A percentile compares a stretch with the other conserved stretches of the same genome.
phyloP scores from a whole-genome alignment of 2,888 invertebrate genomes.

The Hydrotaea cyrtoneurina region DNA sequence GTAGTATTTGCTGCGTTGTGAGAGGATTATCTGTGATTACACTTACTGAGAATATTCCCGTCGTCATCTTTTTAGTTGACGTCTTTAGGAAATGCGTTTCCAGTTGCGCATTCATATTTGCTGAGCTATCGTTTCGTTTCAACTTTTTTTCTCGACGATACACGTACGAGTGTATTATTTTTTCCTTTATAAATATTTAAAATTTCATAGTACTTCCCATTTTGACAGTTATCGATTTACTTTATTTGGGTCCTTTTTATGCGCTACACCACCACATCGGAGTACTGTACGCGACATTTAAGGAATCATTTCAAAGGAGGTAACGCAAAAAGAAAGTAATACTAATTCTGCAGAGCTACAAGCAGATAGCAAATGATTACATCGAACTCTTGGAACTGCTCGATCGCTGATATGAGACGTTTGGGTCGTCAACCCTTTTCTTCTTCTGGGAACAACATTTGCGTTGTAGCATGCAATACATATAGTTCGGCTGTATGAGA shows the following conservation, averaged over 20 bases:
- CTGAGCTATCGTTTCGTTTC: constrained; percentile 50
- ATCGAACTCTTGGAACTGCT: too few relatives aligned
- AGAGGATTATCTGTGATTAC: not conserved
- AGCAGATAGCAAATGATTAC: too few relatives aligned
- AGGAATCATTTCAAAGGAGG: too few relatives aligned
- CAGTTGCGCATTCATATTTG: constrained; percentile 58
- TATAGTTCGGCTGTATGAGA: too few relatives aligned
- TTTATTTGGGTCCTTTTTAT: constrained; percentile 42
- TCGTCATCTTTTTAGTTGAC: constrained; percentile 44
- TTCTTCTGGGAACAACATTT: too few relatives aligned
- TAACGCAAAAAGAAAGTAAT: too few relatives aligned
- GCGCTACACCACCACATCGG: constrained; percentile 3
- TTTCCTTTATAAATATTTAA: constrained; percentile 77
- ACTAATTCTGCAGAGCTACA: too few relatives aligned
- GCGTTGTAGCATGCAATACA: too few relatives aligned
- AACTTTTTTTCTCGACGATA: constrained; percentile 8
- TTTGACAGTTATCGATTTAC: constrained; percentile 78
- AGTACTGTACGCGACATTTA: not conserved
- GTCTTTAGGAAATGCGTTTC: constrained; percentile 63
- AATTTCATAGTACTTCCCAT: constrained; percentile 71
- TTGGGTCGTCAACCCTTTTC: too few relatives aligned
- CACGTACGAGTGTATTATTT: constrained; percentile 24
- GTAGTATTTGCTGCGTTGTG: not conserved
- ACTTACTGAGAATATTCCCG: constrained; percentile 6
- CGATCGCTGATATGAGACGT: too few relatives aligned